A percentile compares a stretch with the other conserved stretches of the same genome.
Evolutionary conservation across 2,797 vertebrate species (phyloP).

Genomic region (Apodemus agrarius): DNA sequence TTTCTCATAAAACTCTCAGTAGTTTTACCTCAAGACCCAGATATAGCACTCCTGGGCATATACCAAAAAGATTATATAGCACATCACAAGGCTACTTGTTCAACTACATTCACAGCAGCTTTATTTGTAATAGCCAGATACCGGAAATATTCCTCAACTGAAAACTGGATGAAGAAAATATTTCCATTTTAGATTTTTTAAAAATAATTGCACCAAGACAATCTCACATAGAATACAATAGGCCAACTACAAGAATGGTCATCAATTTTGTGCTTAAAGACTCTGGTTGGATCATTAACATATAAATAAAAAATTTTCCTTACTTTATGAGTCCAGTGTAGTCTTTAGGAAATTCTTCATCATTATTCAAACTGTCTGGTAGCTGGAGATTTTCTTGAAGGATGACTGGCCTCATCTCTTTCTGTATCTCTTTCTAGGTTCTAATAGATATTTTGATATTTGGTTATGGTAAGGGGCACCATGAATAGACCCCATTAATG

Average conservation of each 20-base stretch:
- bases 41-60: background rate
- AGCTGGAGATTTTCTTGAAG: background rate
- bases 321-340: constrained; percentile 3
- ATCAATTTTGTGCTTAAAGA: background rate
- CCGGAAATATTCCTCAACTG: background rate
- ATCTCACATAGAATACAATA: background rate
- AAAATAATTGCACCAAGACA: background rate
- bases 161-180: no score
- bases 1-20: background rate
- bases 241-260: background rate
- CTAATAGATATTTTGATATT: background rate
- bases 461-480: background rate
- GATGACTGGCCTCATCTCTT: background rate
- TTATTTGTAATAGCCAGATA: background rate
- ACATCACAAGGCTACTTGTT: background rate
- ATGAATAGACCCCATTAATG: background rate
- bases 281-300: constrained; percentile 28
- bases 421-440: constrained; percentile 12
- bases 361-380: background rate
- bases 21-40: background rate
- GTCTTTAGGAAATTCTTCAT: constrained; percentile 7
- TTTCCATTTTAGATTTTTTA: constrained; percentile 13
- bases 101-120: background rate
- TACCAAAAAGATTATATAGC: background rate
- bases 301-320: background rate